Evolutionary conservation across 2,113 vertebrate genomes (phyloP), one percentile per base, ranked within the genome.

Genomic region (Oryzias curvinotus): DNA sequence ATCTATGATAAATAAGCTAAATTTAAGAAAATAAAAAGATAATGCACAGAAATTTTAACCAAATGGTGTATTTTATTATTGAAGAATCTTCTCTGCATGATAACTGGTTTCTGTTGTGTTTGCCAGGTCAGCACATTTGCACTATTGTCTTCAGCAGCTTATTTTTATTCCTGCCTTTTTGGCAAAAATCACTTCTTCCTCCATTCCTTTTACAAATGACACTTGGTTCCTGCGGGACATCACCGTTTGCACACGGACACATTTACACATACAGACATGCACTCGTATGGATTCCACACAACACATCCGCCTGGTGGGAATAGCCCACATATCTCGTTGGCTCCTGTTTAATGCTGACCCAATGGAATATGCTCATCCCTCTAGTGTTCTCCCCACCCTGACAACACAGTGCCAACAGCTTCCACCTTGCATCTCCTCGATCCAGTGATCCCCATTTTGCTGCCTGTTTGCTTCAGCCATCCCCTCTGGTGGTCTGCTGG

Each of bases 341-440:
- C 65, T 57, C 64, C 77, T 84, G 72, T 81, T 88, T 85, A 90
- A 80, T 67, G 88, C 83, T 90, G 88, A 90, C 77, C 83, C 65
- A 67, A 52, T 42, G 41, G 64, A 85, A 88, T 80, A 26, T 44
- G 51, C 79, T 53, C 64, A 1, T 69, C 53, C 73, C 72, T 68
- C 48, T 52, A 77, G 77, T 79, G 75, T 72, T 78, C 61, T 78
- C 56, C 65, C 73, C 84, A 60, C 59, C 79, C 70, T 46, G 36
- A 65, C 57, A 71, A 61, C 77, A 65, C 7, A 0, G 10, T 1
- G 52, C 72, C 72, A 85, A 21, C 4, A 10, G 46, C 16, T 69
- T 62, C 48, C 66, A 44, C 14, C 54, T 52, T 60, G 57, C 41
- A 42, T 55, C 62, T 53, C 45, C 3, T 73, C 43, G 1, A 48